Base-by-base conservation (phyloP, 2,797 vertebrate genomes). In the Ptychadena robeensis region DNA sequence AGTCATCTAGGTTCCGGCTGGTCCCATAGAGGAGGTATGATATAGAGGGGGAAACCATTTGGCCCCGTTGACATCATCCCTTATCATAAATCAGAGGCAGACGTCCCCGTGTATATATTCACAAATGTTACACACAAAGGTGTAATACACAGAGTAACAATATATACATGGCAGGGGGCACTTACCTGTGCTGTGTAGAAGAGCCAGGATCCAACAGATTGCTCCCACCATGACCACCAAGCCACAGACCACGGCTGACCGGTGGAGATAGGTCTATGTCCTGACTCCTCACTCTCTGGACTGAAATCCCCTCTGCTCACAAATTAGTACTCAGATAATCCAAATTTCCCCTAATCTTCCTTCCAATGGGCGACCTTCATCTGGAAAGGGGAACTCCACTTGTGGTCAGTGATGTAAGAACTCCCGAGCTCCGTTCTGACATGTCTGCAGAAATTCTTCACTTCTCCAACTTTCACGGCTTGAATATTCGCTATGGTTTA, bases 321-420 rank as follows among this genome's bases (percentile, higher is more conserved):
- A 30, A 15, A 31, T 32, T 7, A 7, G 32, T 14, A 59, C 25
- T 31, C 67, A 11, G 14, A 59, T 32, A 38, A 25, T 35, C 31
- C 34, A 32, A 68, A 14, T 25, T 38, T 18, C 73, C 65, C 73
- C 73, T 30, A 27, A 69, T 27, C 12, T 34, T 34, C 27, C 34
- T 44, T 32, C 35, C 68, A 59, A 38, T 32, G 34, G n/a, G 15
- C 18, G 34, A 15, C 22, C 53, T 71, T 28, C 25, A 12, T 18
- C 32, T 4, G 14, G 8, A 78, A 14, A 79, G 82, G 82, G 82
- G 75, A 83, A 83, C 38, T 79, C 82, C 82, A 11, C 4, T 11
- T 73, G 61, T 79, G 66, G 82, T 48, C 25, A 12, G 25, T 37
- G 38, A 53, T 59, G 38, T 7, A 44, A 72, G 31, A 30, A 8